Evolutionary conservation across 1,140 invertebrate species (phyloP).

Genomic region (Zaprionus davidi): DNA sequence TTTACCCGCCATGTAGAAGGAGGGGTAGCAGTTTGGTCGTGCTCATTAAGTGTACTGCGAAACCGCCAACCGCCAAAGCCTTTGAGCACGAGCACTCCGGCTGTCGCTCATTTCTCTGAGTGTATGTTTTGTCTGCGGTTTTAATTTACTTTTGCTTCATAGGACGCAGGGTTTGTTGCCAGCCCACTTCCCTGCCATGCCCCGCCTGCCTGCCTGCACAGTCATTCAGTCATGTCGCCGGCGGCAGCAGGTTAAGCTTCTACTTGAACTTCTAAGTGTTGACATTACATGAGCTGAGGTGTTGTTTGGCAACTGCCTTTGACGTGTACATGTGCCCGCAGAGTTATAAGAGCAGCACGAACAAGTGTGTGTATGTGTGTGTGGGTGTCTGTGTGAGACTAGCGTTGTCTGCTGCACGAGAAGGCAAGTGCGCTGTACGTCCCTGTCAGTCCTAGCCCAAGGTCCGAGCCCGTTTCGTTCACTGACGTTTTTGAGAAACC

Average conservation of each 20-base stretch:
- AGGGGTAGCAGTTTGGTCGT: neutral
- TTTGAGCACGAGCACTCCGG: constrained; percentile 51
- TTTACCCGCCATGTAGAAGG: constrained; percentile 15
- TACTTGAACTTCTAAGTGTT: constrained; percentile 78
- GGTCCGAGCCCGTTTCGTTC: constrained; percentile 33
- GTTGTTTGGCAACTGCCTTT: constrained; percentile 78
- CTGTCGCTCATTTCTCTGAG: constrained; percentile 52
- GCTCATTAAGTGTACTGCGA: constrained; percentile 51
- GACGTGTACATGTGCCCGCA: constrained; percentile 56
- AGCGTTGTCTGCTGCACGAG: constrained; percentile 18
- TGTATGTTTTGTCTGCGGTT: constrained; percentile 61
- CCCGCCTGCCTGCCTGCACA: neutral
- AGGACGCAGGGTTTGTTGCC: constrained; percentile 22
- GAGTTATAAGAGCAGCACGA: constrained; percentile 48
- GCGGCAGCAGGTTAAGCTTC: constrained; percentile 75
- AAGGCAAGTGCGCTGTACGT: constrained; percentile 9
- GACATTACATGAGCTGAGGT: constrained; percentile 73
- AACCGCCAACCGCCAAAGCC: constrained; percentile 44
- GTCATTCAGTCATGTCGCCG: constrained; percentile 66
- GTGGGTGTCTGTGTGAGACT: constrained; percentile 19
- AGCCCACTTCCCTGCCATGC: neutral
- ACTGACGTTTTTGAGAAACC: constrained; percentile 30
- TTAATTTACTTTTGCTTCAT: constrained; percentile 73
- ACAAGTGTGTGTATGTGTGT: neutral
- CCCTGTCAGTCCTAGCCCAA: constrained; percentile 20